Evolutionary conservation across 2,888 invertebrate species (phyloP).

Genomic region (Aphelenchoides bicaudatus): DNA sequence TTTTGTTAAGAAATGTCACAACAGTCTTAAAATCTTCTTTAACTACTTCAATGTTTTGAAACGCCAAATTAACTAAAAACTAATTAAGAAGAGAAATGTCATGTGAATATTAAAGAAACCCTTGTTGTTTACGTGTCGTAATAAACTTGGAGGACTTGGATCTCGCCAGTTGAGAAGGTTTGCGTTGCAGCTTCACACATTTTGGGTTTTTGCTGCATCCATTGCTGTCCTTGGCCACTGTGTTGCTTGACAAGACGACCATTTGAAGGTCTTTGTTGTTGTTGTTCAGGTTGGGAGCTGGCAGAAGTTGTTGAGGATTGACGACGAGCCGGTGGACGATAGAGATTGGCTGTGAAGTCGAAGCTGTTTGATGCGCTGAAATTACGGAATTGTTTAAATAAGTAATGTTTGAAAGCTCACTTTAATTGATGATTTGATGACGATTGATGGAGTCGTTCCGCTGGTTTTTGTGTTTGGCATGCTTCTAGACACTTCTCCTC

Average conservation of each 20-base stretch:
- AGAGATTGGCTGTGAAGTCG: slow-evolving; percentile 14
- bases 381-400: too few species aligned
- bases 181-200: slow-evolving; percentile 54
- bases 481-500: slow-evolving; percentile 48
- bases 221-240: slow-evolving; percentile 11
- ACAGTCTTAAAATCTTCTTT: too few species aligned
- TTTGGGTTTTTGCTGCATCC: slow-evolving; percentile 27
- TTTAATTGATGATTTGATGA: slow-evolving; percentile 32
- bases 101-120: background rate
- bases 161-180: slow-evolving; percentile 60
- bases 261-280: too few species aligned
- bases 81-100: too few species aligned
- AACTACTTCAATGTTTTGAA: too few species aligned
- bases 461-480: too few species aligned
- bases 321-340: slow-evolving; percentile 17
- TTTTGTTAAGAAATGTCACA: too few species aligned
- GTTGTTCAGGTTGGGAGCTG: slow-evolving; percentile 22
- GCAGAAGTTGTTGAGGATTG: slow-evolving; percentile 17
- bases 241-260: slow-evolving; percentile 19
- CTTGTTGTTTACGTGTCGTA: slow-evolving; percentile 35
- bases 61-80: too few species aligned
- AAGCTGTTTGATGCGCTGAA: slow-evolving; percentile 8
- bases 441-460: slow-evolving; percentile 49
- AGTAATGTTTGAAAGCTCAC: too few species aligned
- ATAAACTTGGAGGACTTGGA: slow-evolving; percentile 65